Base-by-base conservation (phyloP, 2,888 invertebrate species). In the Zaprionus lineosus region DNA sequence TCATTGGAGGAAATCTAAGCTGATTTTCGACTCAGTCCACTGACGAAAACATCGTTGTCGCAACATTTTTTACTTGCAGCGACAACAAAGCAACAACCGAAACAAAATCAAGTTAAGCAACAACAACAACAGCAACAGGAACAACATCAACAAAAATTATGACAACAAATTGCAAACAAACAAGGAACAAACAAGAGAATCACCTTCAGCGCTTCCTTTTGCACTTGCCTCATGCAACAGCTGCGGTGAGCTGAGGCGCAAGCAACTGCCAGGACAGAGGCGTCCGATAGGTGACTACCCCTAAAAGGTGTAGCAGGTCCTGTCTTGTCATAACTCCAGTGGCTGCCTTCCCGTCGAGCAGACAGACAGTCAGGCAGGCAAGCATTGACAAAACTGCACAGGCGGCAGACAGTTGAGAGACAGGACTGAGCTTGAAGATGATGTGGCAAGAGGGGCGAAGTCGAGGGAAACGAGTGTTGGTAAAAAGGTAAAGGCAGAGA, bases 141-240 rank as follows among this genome's bases (percentile, higher is more conserved):
- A 37, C 28, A 41, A 43, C 39, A 47, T 5, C 43, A 52, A 56
- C 48, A 66, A 65, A 67, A 73, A 79, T 78, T 78, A 79, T 85
- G 75, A 62, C 79, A 81, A 83, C 81, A 85, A 81, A 81, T 85
- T 83, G 85, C 81, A 74, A 83, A 66, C 85, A 81, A 83, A 84
- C 85, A 77, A 77, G 84, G 60, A 71, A 84, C 78, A 79, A 84
- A 77, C 69, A 85, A 81, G 74, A 68, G 79, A 85, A 83, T 84
- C 83, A 81, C 85, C 81, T 83, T 85, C 83, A 83, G 75, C 62
- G 74, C 83, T 75, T 78, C 70, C 83, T 60, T 58, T 52, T 62
- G 61, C 74, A 70, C 72, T 68, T 70, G 31, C 40, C 50, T 19
- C 33, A 41, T 9, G 15, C 11, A 14, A 28, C 5, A 15, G 18